Percentiles rank a stretch among this genome's conserved stretches.
Conservation (phyloP, 2,797 vertebrate genomes). For the Acanthiza pusilla region DNA sequence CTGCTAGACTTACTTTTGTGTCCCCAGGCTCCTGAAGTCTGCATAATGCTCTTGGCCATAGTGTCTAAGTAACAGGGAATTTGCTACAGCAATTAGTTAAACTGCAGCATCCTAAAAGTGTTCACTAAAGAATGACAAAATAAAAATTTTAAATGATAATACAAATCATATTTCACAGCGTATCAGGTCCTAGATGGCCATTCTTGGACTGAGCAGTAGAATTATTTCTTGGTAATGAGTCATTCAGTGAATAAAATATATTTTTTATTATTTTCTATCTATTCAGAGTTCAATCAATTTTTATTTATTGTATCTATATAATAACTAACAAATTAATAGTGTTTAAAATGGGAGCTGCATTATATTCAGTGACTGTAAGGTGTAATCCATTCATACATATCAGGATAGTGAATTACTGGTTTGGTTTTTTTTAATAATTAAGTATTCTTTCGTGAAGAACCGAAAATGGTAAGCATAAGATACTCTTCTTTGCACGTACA, state of each 20-base stretch:
- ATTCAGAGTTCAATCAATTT: neutral
- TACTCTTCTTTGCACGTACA: neutral
- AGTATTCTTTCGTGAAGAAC: neutral
- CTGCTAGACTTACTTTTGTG: neutral
- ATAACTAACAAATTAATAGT: neutral
- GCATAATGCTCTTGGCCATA: neutral
- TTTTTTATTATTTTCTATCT: neutral
- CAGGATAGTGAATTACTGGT: neutral
- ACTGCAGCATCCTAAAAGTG: neutral
- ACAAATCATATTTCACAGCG: neutral
- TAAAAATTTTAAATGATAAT: neutral
- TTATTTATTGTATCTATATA: neutral
- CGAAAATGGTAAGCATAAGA: neutral
- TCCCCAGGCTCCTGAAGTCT: neutral
- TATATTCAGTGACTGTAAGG: neutral
- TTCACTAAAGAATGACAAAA: neutral
- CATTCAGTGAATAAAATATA: neutral
- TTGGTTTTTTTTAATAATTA: neutral
- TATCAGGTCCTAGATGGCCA: neutral
- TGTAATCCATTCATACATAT: neutral
- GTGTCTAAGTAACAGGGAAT: neutral
- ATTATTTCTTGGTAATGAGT: neutral
- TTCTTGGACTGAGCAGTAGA: neutral
- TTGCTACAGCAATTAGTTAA: constrained; percentile 24
- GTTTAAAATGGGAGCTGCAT: neutral